Evolutionary conservation across 2,113 vertebrate genomes (phyloP), one percentile per base, ranked within the genome.

Genomic region (Tachysurus vachellii): DNA sequence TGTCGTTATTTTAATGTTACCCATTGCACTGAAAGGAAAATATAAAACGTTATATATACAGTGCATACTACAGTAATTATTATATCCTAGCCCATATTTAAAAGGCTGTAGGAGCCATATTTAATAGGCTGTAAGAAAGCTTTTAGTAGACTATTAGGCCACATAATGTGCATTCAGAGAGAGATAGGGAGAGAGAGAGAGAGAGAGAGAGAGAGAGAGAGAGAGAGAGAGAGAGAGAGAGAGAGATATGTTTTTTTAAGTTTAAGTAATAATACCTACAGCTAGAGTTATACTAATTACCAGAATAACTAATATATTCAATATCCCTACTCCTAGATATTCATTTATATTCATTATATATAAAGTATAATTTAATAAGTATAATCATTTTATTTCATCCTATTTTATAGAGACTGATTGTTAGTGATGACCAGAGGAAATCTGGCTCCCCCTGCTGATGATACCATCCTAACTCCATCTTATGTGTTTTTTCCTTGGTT

Each of bases 91-190:
- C 1, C 50, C 28, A 83, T 66, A 83, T 77, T 77, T 77, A 77
- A 36, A 59, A 80, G 9, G 28, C 77, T 31, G n/a, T 76, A 50
- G 50, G 44, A 14, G 21, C 11, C 42, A 76, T 50, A 76, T 64
- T 82, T 82, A 82, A 82, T 64, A 82, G 80, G 28, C 80, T 68
- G 81, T 71, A 84, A 84, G 9, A 54, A 19, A 16, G 62, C n/a
- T 84, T 84, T 84, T 71, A 71, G 82, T 54, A 56, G 82, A 50
- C 66, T 71, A 71, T 71, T 84, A 70, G 82, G 82, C 64, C 50
- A 84, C 66, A 83, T 84, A 71, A 84, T 84, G 82, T 71, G 82
- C 50, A 56, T 54, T 26, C 82, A 84, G 31, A 23, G 47, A 11
- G 50, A 56, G 2, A 31, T 26, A 16, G 47, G 17, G 4, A 82